Conservation (phyloP, 2,888 invertebrate genomes). For the Cerastis leucographa region DNA sequence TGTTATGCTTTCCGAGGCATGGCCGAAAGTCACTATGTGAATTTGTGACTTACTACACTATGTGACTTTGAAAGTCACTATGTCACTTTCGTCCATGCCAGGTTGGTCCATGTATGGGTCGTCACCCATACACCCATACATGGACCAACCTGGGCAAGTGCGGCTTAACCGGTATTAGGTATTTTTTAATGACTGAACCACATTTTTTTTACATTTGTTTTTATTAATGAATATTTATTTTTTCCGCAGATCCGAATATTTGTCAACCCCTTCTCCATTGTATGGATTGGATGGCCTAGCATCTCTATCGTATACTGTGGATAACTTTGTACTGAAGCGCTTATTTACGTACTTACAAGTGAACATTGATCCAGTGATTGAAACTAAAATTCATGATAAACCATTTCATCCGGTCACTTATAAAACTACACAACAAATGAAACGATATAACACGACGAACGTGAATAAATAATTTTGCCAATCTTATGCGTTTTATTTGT, state of each 20-base stretch:
- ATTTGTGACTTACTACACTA: too few relatives aligned
- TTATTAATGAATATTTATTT: not conserved
- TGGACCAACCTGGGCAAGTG: too few relatives aligned
- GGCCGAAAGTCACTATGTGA: too few relatives aligned
- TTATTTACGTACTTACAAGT: constrained; percentile 70
- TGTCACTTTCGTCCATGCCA: too few relatives aligned
- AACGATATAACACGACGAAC: not conserved
- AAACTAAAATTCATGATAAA: constrained; percentile 10
- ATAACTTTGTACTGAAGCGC: constrained; percentile 54
- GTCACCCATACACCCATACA: too few relatives aligned
- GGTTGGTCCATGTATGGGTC: too few relatives aligned
- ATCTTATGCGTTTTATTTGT: not conserved
- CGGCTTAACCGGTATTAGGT: not conserved
- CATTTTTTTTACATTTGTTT: too few relatives aligned
- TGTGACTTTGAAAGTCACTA: too few relatives aligned
- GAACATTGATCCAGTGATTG: constrained; percentile 46
- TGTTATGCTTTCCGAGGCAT: too few relatives aligned
- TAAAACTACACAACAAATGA: not conserved
- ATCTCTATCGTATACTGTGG: constrained; percentile 66
- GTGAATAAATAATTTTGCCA: constrained; percentile 31
- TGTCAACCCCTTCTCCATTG: constrained; percentile 54
- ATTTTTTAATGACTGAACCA: not conserved
- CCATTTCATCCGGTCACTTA: not conserved
- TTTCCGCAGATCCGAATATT: constrained; percentile 42
- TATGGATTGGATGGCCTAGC: constrained; percentile 70